Percentiles rank a stretch among this genome's conserved stretches.
These are phyloP conservation scores for Dinomys branickii DNA, from an alignment of 2,113 vertebrate genomes.

Conservation along the genomic window DNA sequence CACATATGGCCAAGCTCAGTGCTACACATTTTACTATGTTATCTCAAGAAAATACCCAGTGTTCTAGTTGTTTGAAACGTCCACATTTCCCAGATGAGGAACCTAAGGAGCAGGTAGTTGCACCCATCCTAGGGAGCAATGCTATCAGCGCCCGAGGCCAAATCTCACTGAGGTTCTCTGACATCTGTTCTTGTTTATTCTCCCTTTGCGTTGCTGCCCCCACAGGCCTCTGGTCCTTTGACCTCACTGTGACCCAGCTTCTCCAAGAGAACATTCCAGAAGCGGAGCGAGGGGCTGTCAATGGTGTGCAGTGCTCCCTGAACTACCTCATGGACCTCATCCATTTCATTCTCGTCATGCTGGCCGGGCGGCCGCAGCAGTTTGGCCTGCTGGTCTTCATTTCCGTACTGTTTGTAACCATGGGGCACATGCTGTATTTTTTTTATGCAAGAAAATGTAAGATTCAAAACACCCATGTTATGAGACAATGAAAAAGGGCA, in stretches of 20 bases:
- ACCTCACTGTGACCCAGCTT: constrained; percentile 87
- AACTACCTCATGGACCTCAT: constrained; percentile 90
- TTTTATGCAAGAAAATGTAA: constrained; percentile 87
- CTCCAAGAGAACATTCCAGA: constrained; percentile 86
- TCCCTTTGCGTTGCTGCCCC: not conserved
- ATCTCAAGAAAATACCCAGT: not conserved
- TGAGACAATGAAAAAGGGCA: constrained; percentile 75
- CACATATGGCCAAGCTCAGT: not conserved
- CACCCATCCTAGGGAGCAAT: not conserved
- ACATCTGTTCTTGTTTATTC: not conserved
- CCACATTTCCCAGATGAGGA: not conserved
- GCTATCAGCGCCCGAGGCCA: not conserved
- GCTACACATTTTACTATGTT: not conserved
- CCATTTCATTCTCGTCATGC: constrained; percentile 87
- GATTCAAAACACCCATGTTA: constrained; percentile 78
- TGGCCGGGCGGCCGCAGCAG: constrained; percentile 85
- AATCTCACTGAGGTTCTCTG: not conserved
- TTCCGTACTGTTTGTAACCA: constrained; percentile 46
- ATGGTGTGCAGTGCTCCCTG: constrained; percentile 89
- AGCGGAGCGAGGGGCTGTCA: constrained; percentile 87
- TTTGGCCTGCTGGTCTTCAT: constrained; percentile 85
- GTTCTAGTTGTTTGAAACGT: not conserved
- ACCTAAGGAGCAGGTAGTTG: not conserved
- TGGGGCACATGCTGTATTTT: constrained; percentile 85
- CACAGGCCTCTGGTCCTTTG: constrained; percentile 89